Evolutionary conservation across 1,140 invertebrate species (phyloP), one percentile per base, ranked within the genome.

Genomic region (Meloidogyne exigua): DNA sequence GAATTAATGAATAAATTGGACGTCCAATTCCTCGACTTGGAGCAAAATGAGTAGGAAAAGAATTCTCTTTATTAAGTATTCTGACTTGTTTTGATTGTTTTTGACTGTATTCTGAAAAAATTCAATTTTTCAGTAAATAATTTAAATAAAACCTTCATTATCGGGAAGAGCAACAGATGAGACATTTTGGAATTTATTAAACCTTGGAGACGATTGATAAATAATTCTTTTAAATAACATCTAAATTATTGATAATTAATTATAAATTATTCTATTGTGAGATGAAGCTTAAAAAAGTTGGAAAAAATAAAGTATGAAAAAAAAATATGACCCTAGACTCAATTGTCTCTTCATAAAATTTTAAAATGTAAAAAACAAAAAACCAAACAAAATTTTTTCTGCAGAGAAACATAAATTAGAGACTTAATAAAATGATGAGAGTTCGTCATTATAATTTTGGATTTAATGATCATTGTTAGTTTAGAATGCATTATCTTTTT

Each of bases 1-100:
- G 66, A 15, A 81, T 70, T 11, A 83, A 74, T 13, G 65, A 70
- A 63, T 75, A 84, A 25, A 57, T 73, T 28, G 70, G 36, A 12
- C 65, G 67, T 18, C 26, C 78, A n/a, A 79, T 64, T 11, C 77
- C 78, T 44, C 81, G 23, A 13, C 77, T 75, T 25, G 76, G 81
- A 36, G 64, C 62, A 23, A 72, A 62, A 73, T 73, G 72, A 15
- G 72, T 73, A 11, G 72, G 72, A 12, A 73, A 62, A 44, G 62
- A 26, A 57, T 44, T 71, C 49, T 44, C 69, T n/a, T 10, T n/a
- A 57, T 57, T n/a, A 57, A 57, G 49, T 57, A 7, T 57, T n/a
- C 18, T 57, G 18, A 57, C 5, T 57, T 57, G 49, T n/a, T 57
- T 57, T n/a, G 49, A n/a, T n/a, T 57, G 49, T 57, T 57, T 18